These are phyloP conservation scores for Chelidonichthys spinosus DNA, from an alignment of 2,797 vertebrate species.

Conservation along the genomic window DNA sequence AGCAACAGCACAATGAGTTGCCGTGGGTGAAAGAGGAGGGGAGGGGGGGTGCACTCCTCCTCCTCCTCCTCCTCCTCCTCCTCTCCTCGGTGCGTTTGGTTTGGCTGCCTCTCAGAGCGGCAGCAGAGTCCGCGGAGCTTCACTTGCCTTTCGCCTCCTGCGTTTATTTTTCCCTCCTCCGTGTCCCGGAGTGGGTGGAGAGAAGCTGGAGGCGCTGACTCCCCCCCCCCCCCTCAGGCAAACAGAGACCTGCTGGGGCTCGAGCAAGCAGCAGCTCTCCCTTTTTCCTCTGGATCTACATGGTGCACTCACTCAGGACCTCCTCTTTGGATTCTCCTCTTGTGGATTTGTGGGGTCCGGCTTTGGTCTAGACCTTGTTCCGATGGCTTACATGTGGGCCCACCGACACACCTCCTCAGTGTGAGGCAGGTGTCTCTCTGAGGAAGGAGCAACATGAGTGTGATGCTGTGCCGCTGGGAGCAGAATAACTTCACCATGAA, in stretches of 20 bases:
- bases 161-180: constrained; percentile 72
- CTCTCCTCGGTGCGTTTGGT: constrained; percentile 56
- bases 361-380: constrained; percentile 1
- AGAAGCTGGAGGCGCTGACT: constrained; percentile 56
- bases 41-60: constrained; percentile 28
- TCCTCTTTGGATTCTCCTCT: constrained; percentile 10
- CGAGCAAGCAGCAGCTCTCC: constrained; percentile 46
- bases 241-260: constrained; percentile 62
- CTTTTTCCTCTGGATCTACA: constrained; percentile 41
- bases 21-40: constrained; percentile 67
- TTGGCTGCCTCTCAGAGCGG: constrained; percentile 71
- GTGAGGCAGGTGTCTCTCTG: constrained; percentile 80
- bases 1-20: constrained; percentile 79
- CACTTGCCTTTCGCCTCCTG: constrained; percentile 65
- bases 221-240: constrained; percentile 16
- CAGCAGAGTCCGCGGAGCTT: constrained; percentile 62
- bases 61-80: constrained; percentile 36
- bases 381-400: constrained; percentile 56
- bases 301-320: constrained; percentile 30
- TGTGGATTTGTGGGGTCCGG: constrained; percentile 24
- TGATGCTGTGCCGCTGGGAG: constrained; percentile 93
- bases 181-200: constrained; percentile 71
- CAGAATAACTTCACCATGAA: constrained; percentile 93
- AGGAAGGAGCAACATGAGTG: constrained; percentile 85
- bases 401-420: constrained; percentile 25